phyloP scores from a whole-genome alignment of 92 coral and sea anemone genomes.

The Desmophyllum pertusum region DNA sequence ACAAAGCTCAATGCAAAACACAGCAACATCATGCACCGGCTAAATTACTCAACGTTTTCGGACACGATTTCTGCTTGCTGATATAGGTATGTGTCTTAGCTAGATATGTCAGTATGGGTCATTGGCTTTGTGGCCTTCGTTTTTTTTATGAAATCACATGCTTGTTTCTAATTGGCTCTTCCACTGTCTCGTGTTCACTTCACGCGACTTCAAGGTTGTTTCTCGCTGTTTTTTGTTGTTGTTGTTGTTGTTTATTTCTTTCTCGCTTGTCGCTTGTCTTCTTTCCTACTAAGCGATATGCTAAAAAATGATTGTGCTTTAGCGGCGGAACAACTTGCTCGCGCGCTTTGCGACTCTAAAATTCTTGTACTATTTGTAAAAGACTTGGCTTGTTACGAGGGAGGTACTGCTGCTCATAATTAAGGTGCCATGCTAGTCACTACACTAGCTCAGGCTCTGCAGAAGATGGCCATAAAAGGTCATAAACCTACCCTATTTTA shows the following conservation, averaged over 20 bases:
- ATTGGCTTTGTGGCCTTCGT: not conserved
- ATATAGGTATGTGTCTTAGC: too few species aligned
- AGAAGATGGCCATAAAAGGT: too few species aligned
- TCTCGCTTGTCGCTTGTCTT: not conserved
- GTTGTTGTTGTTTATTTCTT: too few species aligned
- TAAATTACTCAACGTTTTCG: not conserved
- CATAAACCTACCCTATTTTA: too few species aligned
- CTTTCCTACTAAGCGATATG: not conserved
- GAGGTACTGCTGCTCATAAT: not conserved
- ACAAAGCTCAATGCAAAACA: not conserved
- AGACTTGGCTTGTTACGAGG: not conserved
- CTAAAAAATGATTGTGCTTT: not conserved
- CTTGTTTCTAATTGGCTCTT: not conserved
- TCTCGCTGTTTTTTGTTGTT: too few species aligned
- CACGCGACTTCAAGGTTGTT: not conserved
- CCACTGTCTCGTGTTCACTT: not conserved
- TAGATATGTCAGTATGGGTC: not conserved
- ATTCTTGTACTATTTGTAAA: not conserved
- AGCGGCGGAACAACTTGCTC: not conserved
- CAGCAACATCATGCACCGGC: slow-evolving; percentile 4
- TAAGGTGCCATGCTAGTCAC: too few species aligned
- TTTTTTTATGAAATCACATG: not conserved
- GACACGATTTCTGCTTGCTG: too few species aligned
- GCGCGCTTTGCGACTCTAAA: not conserved
- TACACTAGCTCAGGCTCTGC: too few species aligned